Evolutionary conservation across 92 coral and sea anemone species (phyloP).

Genomic region (Bergia sp.): DNA sequence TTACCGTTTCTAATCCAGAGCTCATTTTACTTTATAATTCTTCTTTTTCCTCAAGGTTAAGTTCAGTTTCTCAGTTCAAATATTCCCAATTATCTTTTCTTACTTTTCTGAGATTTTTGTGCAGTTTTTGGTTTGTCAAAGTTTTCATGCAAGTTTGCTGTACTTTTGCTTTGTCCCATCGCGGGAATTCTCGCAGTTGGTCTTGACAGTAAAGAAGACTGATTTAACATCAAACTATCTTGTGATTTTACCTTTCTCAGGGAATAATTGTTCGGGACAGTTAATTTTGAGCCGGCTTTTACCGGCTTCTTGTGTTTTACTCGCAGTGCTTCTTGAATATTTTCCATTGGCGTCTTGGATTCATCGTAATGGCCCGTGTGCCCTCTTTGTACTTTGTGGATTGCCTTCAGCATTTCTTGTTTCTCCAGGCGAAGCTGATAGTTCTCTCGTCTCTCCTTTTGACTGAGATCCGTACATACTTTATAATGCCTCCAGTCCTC

Average conservation of each 20-base stretch:
- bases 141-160: background rate
- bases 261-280: conserved; percentile 49
- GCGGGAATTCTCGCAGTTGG: background rate
- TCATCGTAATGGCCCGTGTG: conserved; percentile 85
- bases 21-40: conserved; percentile 12
- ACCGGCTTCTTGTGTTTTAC: conserved; percentile 66
- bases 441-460: conserved; percentile 68
- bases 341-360: conserved; percentile 74
- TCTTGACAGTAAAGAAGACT: background rate
- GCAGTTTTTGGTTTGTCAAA: conserved; percentile 1
- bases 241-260: conserved; percentile 71
- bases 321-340: conserved; percentile 74
- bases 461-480: conserved; percentile 58
- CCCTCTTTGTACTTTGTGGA: conserved; percentile 69
- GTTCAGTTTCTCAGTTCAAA: background rate
- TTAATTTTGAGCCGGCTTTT: conserved; percentile 54
- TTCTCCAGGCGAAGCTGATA: conserved; percentile 62
- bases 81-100: background rate
- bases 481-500: conserved; percentile 75
- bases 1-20: background rate
- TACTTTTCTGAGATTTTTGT: background rate
- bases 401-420: conserved; percentile 67
- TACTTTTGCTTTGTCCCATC: background rate
- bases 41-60: too few species aligned
- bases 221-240: conserved; percentile 46